These are phyloP conservation scores for Pelvicachromis taeniatus DNA, from an alignment of 2,113 vertebrate species.

Conservation along the genomic window DNA sequence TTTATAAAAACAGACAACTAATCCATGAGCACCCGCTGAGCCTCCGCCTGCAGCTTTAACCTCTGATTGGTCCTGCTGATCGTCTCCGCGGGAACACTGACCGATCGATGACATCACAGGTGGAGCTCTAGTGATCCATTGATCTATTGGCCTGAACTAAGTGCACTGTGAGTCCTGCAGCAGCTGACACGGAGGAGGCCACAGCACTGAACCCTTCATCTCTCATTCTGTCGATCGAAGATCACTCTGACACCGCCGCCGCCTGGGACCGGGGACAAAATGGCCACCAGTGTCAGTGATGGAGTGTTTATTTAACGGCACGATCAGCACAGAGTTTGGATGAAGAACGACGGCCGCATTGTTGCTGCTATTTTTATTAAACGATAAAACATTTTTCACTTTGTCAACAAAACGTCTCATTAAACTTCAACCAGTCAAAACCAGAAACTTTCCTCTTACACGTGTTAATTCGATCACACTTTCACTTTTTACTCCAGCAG, in stretches of 20 bases:
- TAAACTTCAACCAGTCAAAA: not conserved
- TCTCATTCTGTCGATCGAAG: not conserved
- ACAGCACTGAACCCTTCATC: not conserved
- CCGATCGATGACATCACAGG: not conserved
- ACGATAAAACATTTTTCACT: not conserved
- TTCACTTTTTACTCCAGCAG: not conserved
- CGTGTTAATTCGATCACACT: not conserved
- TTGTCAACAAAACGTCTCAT: not conserved
- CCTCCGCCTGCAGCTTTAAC: not conserved
- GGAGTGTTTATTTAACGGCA: not conserved
- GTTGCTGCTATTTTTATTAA: not conserved
- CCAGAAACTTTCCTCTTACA: not conserved
- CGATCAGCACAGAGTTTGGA: not conserved
- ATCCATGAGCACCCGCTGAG: not conserved
- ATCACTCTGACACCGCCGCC: not conserved
- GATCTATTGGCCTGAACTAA: not conserved
- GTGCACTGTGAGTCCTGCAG: not conserved
- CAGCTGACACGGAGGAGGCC: not conserved
- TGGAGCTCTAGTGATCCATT: not conserved
- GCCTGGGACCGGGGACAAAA: not conserved
- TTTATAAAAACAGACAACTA: not conserved
- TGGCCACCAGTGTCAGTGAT: not conserved
- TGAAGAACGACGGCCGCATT: not conserved
- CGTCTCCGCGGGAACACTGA: not conserved
- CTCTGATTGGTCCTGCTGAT: not conserved